phyloP scores from a whole-genome alignment of 2,113 vertebrate genomes.

The Phrynosoma blainvillii region DNA sequence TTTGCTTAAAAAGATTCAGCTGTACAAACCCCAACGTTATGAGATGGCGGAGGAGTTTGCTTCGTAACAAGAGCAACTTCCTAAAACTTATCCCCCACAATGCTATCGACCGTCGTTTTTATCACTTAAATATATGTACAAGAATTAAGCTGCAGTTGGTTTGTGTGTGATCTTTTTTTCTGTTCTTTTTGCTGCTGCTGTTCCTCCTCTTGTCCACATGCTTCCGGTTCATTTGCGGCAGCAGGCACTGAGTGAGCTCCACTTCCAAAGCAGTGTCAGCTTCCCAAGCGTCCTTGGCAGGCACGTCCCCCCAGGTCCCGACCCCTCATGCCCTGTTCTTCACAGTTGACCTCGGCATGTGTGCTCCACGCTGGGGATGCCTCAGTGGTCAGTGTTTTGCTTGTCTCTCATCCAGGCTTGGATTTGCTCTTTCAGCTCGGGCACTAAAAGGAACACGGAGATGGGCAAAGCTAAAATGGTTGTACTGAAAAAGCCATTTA shows the following conservation, averaged over 20 bases:
- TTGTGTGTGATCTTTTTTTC: background rate
- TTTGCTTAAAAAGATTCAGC: conserved; percentile 64
- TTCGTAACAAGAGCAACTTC: conserved; percentile 66
- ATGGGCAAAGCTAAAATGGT: no score
- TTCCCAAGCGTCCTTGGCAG: background rate
- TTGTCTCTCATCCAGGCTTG: conserved; percentile 98
- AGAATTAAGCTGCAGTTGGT: conserved; percentile 61
- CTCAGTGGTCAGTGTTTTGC: conserved; percentile 84
- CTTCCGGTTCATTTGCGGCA: conserved; percentile 37
- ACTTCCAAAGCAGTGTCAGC: conserved; percentile 32
- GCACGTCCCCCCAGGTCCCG: background rate
- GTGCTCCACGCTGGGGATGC: conserved; percentile 15
- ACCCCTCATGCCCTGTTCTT: conserved; percentile 32
- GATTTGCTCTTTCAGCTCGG: conserved; percentile 95
- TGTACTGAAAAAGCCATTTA: no score
- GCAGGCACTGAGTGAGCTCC: conserved; percentile 34
- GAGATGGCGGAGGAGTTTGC: conserved; percentile 64
- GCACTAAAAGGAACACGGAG: conserved; percentile 76
- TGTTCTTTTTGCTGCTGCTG: conserved; percentile 25
- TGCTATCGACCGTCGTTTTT: conserved; percentile 65
- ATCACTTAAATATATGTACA: conserved; percentile 87
- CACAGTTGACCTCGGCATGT: conserved; percentile 34
- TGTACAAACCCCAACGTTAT: conserved; percentile 65
- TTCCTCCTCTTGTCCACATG: conserved; percentile 36
- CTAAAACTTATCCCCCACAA: conserved; percentile 64